Evolutionary conservation across 2,888 invertebrate genomes (phyloP), one percentile per base, ranked within the genome.

Genomic region (Nymphalis polychloros): DNA sequence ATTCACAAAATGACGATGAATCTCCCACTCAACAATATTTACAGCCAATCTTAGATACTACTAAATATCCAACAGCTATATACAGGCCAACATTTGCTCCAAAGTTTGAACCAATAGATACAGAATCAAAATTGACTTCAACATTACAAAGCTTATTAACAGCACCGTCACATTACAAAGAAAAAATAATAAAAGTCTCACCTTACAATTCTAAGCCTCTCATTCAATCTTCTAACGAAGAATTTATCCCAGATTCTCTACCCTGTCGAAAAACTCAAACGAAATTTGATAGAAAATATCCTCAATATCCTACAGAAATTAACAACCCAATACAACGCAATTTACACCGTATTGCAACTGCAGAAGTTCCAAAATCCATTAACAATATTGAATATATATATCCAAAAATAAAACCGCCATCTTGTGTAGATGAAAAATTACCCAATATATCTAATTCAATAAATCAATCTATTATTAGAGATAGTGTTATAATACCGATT

Each of bases 401-500:
- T 41, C 8, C 53, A 31, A 41, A 41, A 41, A 10, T 41, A 41
- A 41, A 13, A 13, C 10, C 41, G 10, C 4, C 13, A 10, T 41
- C 10, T 41, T 10, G 0, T 41, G 13, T 41, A 13, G 0, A 10
- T 41, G 13, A 41, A 13, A 41, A 41, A 13, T 3, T 41, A 13
- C 3, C 1, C 41, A 41, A 41, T 13, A 8, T 2, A 13, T 3
- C 10, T 41, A 41, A 41, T 10, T 31, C 27, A 6, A 31, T 31
- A 5, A 31, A 31, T 5, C 27, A 31, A 31, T 19, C 13, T 16
- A 4, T 13, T 5, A 8, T 6, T 6, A 27, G 31, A 10, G 1
- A 31, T 8, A n/a, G 31, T 17, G 3, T 55, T 3, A 2, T 27
- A 31, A 61, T 70, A 63, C 68, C 72, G 10, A 48, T 67, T 13